Base-by-base conservation (phyloP, 2,113 vertebrate genomes). In the Paracanthobrama guichenoti region DNA sequence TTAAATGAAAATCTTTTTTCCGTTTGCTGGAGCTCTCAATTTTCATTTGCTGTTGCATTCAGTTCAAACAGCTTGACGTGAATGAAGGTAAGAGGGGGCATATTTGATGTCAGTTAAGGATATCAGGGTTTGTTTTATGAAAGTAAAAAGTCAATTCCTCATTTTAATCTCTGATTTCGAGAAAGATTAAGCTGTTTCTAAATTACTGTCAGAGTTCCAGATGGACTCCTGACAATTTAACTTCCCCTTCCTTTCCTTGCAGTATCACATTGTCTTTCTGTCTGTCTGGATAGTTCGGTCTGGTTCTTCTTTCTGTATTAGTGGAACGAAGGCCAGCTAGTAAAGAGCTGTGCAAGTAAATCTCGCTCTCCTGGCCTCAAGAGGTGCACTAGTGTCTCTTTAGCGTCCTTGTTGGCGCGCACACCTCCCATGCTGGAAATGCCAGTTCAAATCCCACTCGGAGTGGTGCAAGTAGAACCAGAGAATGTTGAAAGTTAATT, bases 221-320 rank as follows among this genome's bases (percentile, higher is more conserved):
- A 75, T 75, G 73, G 46, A 53, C 73, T 53, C 20, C 73, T 31
- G 8, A 28, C 48, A 53, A 48, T 50, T 53, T 26, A 31, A 20
- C 73, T 75, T 75, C 48, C 69, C n/a, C 69, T 46, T 73, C 42
- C 69, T 46, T 69, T 75, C 26, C 26, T 53, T 31, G 48, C 9
- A 75, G 73, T 53, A 50, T 53, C 73, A 75, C 48, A 75, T 75
- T 75, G 46, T 75, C 73, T 75, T 75, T 75, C 24, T 75, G 73
- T 69, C 66, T 69, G 66, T 42, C 66, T 69, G 2, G 66, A 22
- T 69, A 42, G 66, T 69, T 50, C 14, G 14, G 14, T 50, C 48
- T 50, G 16, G 48, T 50, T 69, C 66, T 69, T 69, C 66, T 69
- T 66, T 66, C 62, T 66, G 62, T 66, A 66, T 31, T 18, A 31